A percentile compares a stretch with the other conserved stretches of the same genome.
Conservation (phyloP, 2,113 vertebrate genomes). For the Ginglymostoma cirratum region DNA sequence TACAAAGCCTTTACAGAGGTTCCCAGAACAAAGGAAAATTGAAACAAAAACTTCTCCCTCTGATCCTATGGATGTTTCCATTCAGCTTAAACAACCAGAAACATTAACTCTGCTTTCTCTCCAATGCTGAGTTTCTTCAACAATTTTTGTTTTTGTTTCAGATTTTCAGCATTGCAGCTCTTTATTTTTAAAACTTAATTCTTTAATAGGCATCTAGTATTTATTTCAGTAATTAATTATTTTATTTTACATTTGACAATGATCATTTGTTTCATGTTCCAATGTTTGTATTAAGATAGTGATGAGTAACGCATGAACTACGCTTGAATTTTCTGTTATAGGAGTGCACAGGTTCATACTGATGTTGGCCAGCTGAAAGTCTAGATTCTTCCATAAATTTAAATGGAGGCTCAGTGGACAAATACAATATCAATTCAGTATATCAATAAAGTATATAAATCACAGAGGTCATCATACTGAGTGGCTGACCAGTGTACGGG, state of each 20-base stretch:
- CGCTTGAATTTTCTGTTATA: neutral
- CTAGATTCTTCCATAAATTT: neutral
- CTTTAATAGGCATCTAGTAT: neutral
- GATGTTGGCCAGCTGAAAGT: neutral
- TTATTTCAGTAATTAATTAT: neutral
- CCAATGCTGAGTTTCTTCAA: too few relatives aligned
- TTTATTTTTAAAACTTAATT: neutral
- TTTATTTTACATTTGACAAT: neutral
- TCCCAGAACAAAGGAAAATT: too few relatives aligned
- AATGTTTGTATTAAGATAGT: neutral
- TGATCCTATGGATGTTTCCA: too few relatives aligned
- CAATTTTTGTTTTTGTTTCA: too few relatives aligned
- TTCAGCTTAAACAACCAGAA: too few relatives aligned
- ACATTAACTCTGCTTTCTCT: neutral
- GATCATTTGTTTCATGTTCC: neutral
- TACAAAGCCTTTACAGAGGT: too few relatives aligned
- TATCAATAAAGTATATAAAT: neutral
- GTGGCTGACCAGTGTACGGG: too few relatives aligned
- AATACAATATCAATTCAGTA: neutral
- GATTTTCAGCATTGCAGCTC: too few relatives aligned
- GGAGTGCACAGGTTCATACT: neutral
- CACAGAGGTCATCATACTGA: too few relatives aligned
- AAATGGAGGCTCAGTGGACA: neutral
- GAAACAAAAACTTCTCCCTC: too few relatives aligned
- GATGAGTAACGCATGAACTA: neutral